phyloP scores from a whole-genome alignment of 1,140 invertebrate genomes.

The Mycetomoellerius zeteki region DNA sequence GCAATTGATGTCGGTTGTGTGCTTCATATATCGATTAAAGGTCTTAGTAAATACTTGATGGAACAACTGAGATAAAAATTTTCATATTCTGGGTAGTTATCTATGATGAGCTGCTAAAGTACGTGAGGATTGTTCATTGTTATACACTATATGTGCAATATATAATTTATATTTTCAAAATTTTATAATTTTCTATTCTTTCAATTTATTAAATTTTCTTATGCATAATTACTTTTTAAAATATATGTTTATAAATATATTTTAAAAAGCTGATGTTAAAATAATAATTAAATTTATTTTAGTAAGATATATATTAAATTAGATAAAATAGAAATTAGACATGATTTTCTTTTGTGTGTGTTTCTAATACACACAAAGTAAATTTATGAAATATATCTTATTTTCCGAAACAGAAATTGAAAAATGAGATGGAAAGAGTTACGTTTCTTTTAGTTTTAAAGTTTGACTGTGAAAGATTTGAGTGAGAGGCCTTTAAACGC shows the following conservation, averaged over 20 bases:
- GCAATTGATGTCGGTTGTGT: background rate
- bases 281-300: background rate
- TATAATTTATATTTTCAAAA: background rate
- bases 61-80: background rate
- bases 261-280: background rate
- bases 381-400: background rate
- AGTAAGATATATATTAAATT: background rate
- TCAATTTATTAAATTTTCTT: background rate
- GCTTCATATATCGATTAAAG: constrained; percentile 42
- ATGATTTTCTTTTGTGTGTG: background rate
- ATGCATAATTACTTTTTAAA: background rate
- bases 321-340: too few relatives aligned
- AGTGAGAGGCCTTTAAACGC: background rate
- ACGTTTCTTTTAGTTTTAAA: background rate
- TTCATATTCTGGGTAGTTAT: background rate
- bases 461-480: background rate
- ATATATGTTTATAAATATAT: background rate
- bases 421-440: background rate
- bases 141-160: background rate
- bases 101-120: background rate
- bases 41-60: background rate
- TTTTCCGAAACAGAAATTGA: background rate
- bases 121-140: background rate
- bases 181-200: background rate
- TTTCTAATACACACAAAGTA: too few relatives aligned